Evolutionary conservation across 1,140 invertebrate species (phyloP), one percentile per base, ranked within the genome.

Genomic region (Microvelia longipes): DNA sequence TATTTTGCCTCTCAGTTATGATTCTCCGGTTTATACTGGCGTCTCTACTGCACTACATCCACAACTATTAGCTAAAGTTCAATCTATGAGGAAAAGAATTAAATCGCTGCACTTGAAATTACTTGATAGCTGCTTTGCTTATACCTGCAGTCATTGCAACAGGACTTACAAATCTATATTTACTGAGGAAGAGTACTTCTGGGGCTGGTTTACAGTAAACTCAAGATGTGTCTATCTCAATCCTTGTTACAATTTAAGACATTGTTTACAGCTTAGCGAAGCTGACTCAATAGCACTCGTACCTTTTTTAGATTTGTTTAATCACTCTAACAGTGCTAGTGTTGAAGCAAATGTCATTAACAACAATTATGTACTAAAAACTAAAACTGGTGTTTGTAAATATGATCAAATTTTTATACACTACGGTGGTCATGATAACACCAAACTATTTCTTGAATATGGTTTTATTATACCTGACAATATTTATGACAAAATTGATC

Each of bases 301-400:
- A n/a, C 87, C 86, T 25, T 85, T 82, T 72, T 78, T 88, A 0
- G 87, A 88, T 77, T 77, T 87, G 72, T 77, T 87, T 14, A 87
- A 87, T 77, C 86, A 87, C 76, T 81, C 79, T 1, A 72, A 77
- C 65, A 35, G 73, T 29, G 73, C 75, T 19, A 71, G 73, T 68
- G 75, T 77, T 64, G 67, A 73, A 68, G 73, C 71, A 0, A 69
- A 71, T 69, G 64, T 68, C 28, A 67, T 68, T 2, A 70, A 76
- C 68, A 71, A 70, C n/a, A 69, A 62, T 1, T 77, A 75, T 67
- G 70, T 71, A 69, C 72, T 77, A 25, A 68, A 71, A 29, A 76
- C 75, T 19, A 71, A 72, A 29, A 69, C 69, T 50, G 66, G 73
- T 1, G 75, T 71, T 70, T 70, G 71, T 50, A 77, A 75, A 72